Evolutionary conservation across 2,113 vertebrate genomes (phyloP).

Genomic region (Bucco capensis): DNA sequence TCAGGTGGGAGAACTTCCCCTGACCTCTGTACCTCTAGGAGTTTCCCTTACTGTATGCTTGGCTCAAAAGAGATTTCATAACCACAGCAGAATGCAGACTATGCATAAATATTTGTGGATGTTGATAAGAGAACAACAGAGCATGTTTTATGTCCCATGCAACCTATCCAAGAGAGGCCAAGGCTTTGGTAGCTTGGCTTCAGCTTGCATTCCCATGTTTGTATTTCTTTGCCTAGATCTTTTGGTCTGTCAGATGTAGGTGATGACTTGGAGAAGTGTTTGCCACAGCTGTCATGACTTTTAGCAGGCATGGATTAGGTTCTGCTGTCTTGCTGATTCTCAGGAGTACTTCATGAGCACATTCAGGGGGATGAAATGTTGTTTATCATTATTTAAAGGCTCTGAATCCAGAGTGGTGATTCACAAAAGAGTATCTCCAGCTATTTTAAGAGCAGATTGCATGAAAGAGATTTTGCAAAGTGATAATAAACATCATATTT

Average conservation of each 20-base stretch:
- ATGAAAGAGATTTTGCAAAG: neutral
- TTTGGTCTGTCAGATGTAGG: neutral
- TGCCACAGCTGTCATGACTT: neutral
- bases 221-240: neutral
- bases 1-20: slow-evolving; percentile 78
- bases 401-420: neutral
- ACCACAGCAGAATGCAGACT: neutral
- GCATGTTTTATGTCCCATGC: neutral
- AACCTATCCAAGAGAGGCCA: neutral
- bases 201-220: neutral
- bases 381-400: neutral
- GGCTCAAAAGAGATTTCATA: neutral
- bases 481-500: neutral
- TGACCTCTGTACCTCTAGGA: neutral
- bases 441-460: neutral
- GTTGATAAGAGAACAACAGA: neutral
- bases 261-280: neutral
- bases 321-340: slow-evolving; percentile 12
- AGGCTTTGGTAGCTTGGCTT: neutral
- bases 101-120: neutral
- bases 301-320: slow-evolving; percentile 19
- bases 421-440: neutral
- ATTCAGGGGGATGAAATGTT: neutral
- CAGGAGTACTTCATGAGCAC: neutral
- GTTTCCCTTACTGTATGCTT: neutral